Base-by-base conservation (phyloP, 2,888 invertebrate genomes). In the Seira ritae region DNA sequence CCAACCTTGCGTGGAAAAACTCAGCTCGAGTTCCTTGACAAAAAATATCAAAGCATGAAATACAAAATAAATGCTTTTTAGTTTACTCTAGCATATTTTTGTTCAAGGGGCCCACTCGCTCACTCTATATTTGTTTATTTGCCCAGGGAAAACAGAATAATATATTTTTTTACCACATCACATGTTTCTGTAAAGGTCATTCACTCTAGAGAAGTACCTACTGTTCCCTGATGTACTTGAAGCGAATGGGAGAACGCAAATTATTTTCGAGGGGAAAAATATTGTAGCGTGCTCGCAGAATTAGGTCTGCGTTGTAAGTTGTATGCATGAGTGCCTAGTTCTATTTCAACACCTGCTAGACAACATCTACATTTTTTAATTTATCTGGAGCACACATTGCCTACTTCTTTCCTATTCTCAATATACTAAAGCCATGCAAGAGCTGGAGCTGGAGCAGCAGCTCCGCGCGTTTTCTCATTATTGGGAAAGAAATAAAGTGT, bases 401-500 rank as follows among this genome's bases (percentile, higher is more conserved):
- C 42, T n/a, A n/a, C n/a, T n/a, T n/a, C n/a, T n/a, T n/a, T n/a
- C n/a, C n/a, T n/a, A n/a, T n/a, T n/a, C n/a, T n/a, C n/a, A n/a
- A n/a, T n/a, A n/a, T n/a, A n/a, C n/a, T n/a, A n/a, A 69, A 8
- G 37, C 20, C 69, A 42, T 37, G 37, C 69, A 42, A 31, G 12
- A 19, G 19, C 69, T 69, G 69, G 0, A n/a, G n/a, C n/a, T n/a
- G n/a, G n/a, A n/a, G n/a, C n/a, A n/a, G n/a, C n/a, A n/a, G n/a
- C n/a, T 42, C 42, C 42, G 42, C 42, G 12, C 6, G 6, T 42
- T 42, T 42, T 42, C 12, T 42, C 42, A 42, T 8, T 42, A 17
- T 71, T 46, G 71, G 50, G 42, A 10, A 50, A 71, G 50, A 22
- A n/a, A n/a, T n/a, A n/a, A 55, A 71, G 72, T 55, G 50, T 72